Evolutionary conservation across 2,113 vertebrate species (phyloP), one percentile per base, ranked within the genome.

Genomic region (Chloroceryle aenea): DNA sequence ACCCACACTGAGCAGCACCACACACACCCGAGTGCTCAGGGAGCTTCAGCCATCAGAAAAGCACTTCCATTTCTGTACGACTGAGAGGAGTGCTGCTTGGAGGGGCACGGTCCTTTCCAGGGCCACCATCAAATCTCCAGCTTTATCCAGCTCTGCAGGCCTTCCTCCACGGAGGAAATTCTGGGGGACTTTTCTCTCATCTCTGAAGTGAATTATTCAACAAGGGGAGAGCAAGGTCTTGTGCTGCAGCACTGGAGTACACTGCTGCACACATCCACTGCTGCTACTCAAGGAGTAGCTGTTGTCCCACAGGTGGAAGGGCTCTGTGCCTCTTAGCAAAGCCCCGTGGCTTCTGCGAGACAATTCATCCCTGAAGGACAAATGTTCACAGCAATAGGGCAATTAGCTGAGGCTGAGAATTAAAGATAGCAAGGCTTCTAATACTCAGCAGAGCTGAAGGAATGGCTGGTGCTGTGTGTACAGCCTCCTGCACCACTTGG

Each of bases 401-500:
- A 29, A 50, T 40, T 42, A 85, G 15, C 16, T 13, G 36, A 87
- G 52, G 19, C 7, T 71, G 55, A 11, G n/a, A 38, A 77, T 48
- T n/a, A 50, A 50, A 91, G 43, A 6, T 29, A 81, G 1, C 2
- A 4, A 40, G 8, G 58, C 27, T 87, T 53, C 58, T 69, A 23
- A 74, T 56, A 13, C 22, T 14, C 1, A 1, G 11, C 25, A 15
- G n/a, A 56, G 22, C 21, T 62, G 23, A 47, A 89, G 26, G 32
- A 72, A 56, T 6, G 0, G 82, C 30, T 19, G 3, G 2, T 6
- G 4, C 18, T 20, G 9, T 0, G 0, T 6, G 1, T 11, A 12
- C 7, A 34, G 14, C 9, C 68, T 78, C n/a, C 72, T 36, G 79
- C 72, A 73, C 8, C 18, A 42, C 21, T 53, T 30, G 43, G 40